These are phyloP conservation scores for Parnassius apollo DNA, from an alignment of 2,888 invertebrate genomes.

Conservation along the genomic window DNA sequence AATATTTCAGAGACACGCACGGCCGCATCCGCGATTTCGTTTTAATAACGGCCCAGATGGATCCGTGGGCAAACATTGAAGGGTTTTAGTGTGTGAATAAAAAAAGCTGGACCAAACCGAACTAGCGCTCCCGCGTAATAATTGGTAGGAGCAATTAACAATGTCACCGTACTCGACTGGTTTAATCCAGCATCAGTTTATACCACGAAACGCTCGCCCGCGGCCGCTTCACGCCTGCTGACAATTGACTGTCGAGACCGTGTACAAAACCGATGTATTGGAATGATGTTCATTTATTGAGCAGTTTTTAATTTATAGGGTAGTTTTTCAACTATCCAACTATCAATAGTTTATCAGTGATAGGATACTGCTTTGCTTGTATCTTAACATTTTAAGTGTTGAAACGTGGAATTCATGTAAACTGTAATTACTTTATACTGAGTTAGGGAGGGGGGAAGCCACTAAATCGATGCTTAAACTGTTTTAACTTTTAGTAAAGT, in stretches of 20 bases:
- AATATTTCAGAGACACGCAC: constrained; percentile 40
- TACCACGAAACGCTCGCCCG: constrained; percentile 31
- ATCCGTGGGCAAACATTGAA: constrained; percentile 41
- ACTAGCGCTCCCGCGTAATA: constrained; percentile 36
- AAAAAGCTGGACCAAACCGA: constrained; percentile 37
- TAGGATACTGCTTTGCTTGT: no score
- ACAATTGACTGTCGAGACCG: constrained; percentile 3
- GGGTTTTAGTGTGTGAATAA: constrained; percentile 36
- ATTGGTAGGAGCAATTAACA: constrained; percentile 45
- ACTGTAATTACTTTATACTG: no score
- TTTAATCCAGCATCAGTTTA: constrained; percentile 38
- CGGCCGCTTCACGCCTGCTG: constrained; percentile 4
- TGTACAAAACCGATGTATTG: constrained; percentile 10
- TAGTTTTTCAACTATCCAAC: neutral
- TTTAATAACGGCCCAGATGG: constrained; percentile 46
- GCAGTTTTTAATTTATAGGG: neutral
- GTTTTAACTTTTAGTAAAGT: no score
- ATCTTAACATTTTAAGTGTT: no score
- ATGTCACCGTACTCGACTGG: constrained; percentile 33
- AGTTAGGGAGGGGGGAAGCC: no score
- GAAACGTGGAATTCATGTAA: no score
- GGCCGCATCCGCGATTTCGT: constrained; percentile 39
- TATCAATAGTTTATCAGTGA: no score
- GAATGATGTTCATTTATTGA: neutral
- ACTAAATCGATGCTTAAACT: no score